Base-by-base conservation (phyloP, 2,888 invertebrate genomes). In the Thereva nobilitata region DNA sequence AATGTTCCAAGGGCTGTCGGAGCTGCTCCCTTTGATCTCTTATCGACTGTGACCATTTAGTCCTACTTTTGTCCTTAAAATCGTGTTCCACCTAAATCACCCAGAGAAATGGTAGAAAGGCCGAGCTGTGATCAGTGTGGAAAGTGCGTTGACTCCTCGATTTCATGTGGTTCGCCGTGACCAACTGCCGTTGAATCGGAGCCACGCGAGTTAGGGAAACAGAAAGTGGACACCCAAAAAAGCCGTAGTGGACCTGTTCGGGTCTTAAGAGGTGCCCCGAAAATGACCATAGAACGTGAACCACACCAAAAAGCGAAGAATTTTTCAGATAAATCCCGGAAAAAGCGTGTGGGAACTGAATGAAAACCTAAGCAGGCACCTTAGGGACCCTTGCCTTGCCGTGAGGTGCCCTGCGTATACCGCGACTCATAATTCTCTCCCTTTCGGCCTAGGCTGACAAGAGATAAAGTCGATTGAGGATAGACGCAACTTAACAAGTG, bases 401-500 rank as follows among this genome's bases (percentile, higher is more conserved):
- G n/a, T n/a, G 47, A 47, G 9, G 59, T n/a, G 38, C 45, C 6
- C 55, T 38, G 6, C 49, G 59, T 47, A 47, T 38, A 47, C 59
- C 49, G 49, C 44, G n/a, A 35, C 44, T 56, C 12, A 38, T 47
- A 10, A 47, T 34, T 56, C n/a, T 44, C 35, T 47, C 47, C 5
- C 5, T 38, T 38, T 40, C 56, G 4, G 23, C 55, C 40, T 10
- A 12, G 38, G 45, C 10, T 49, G 49, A 37, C 47, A 45, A n/a
- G 23, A 42, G 59, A 59, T 59, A 47, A 59, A 59, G 49, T 23
- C 45, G 12, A 8, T 40, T 47, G 40, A 49, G 49, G 47, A 38
- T 47, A 59, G 59, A 59, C 49, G 59, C 49, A 47, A 59, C 59
- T 59, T 59, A 59, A 59, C 59, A 47, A 59, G 59, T 59, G 59